A percentile compares a stretch with the other conserved stretches of the same genome.
phyloP scores from a whole-genome alignment of 1,140 invertebrate species.

The Pseudobourletiella spinata region DNA sequence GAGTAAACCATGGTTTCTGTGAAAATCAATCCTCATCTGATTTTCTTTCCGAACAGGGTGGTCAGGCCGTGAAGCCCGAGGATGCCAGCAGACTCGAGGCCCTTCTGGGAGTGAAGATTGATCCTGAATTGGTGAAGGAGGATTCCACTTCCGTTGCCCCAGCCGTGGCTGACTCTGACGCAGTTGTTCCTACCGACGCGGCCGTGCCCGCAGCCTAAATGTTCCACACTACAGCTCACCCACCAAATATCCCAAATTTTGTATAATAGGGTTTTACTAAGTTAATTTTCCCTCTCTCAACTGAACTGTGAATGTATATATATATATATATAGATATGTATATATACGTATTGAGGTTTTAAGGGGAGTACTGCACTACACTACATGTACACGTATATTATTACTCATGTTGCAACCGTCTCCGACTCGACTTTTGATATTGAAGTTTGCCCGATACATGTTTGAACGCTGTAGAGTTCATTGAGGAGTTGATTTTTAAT shows the following conservation, averaged over 20 bases:
- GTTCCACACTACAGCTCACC: neutral
- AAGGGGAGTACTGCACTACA: too few relatives aligned
- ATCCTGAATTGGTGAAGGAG: constrained; percentile 15
- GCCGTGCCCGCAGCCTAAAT: neutral
- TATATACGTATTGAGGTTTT: too few relatives aligned
- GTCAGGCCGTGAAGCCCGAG: constrained; percentile 23
- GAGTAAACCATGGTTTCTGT: too few relatives aligned
- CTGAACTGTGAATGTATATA: neutral
- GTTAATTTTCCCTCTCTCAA: neutral
- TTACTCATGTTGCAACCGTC: too few relatives aligned
- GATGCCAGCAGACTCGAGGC: constrained; percentile 23
- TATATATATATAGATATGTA: too few relatives aligned
- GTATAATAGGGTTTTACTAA: neutral
- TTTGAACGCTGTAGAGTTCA: too few relatives aligned
- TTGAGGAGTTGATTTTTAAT: too few relatives aligned
- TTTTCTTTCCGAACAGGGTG: too few relatives aligned
- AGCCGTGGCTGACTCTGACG: neutral
- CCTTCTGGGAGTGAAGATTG: constrained; percentile 28
- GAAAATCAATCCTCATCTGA: too few relatives aligned
- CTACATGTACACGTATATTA: too few relatives aligned
- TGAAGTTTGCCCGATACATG: too few relatives aligned
- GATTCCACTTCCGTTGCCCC: neutral
- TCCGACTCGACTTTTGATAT: too few relatives aligned
- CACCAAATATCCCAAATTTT: neutral
- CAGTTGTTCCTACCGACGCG: neutral